A percentile compares a stretch with the other conserved stretches of the same genome.
phyloP scores from a whole-genome alignment of 2,113 vertebrate genomes.

The Turdus rufiventris region DNA sequence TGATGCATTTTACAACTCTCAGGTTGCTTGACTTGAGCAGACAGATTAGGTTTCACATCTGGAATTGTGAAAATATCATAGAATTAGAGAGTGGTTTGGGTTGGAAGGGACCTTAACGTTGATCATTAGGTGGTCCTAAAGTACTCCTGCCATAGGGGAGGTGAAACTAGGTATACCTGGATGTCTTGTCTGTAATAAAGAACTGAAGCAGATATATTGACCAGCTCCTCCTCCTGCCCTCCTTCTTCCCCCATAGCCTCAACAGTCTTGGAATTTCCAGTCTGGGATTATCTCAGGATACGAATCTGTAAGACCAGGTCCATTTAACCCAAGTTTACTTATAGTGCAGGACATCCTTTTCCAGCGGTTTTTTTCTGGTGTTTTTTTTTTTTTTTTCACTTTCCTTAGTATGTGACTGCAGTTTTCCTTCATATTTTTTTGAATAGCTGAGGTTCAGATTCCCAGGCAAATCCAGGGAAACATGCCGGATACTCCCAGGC shows the following conservation, averaged over 20 bases:
- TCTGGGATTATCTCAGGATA: neutral
- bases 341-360: neutral
- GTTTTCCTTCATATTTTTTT: neutral
- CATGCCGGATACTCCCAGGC: neutral
- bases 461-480: neutral
- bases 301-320: neutral
- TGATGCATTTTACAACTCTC: neutral
- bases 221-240: neutral
- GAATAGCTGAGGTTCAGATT: neutral
- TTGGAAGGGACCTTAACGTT: neutral
- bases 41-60: neutral
- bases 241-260: neutral
- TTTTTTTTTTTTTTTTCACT: neutral
- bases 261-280: neutral
- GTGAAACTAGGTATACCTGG: neutral
- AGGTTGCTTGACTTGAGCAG: neutral
- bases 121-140: neutral
- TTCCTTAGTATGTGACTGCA: neutral
- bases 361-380: neutral
- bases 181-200: neutral
- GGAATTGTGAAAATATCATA: neutral
- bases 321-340: neutral
- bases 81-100: neutral
- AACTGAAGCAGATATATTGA: neutral
- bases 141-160: neutral